Percentiles rank a stretch among this genome's conserved stretches.
Conservation (phyloP, 1,140 invertebrate species). For the Musca domestica region DNA sequence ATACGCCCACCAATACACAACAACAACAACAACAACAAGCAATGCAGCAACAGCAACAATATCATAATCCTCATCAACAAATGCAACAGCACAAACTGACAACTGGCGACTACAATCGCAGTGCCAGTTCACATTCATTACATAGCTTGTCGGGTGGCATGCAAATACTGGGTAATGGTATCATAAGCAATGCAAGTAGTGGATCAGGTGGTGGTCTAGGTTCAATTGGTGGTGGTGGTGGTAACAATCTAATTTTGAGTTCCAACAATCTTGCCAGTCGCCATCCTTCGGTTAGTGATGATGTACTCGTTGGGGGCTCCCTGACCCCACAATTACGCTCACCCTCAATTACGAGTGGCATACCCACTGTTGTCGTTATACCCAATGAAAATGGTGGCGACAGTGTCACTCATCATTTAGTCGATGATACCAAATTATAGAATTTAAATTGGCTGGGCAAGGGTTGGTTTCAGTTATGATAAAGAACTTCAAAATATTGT, state of each 20-base stretch:
- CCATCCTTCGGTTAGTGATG: slow-evolving; percentile 40
- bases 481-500: background rate
- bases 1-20: slow-evolving; percentile 7
- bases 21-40: slow-evolving; percentile 14
- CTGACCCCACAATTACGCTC: slow-evolving; percentile 20
- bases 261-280: slow-evolving; percentile 21
- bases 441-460: slow-evolving; percentile 25
- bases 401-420: slow-evolving; percentile 25
- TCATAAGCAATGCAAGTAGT: slow-evolving; percentile 30
- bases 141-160: slow-evolving; percentile 38
- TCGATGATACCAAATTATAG: slow-evolving; percentile 50
- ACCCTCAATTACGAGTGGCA: slow-evolving; percentile 5
- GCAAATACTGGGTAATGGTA: slow-evolving; percentile 28
- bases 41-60: slow-evolving; percentile 32
- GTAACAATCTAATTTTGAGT: background rate
- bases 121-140: slow-evolving; percentile 46
- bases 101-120: slow-evolving; percentile 40
- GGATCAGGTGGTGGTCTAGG: slow-evolving; percentile 20
- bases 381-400: slow-evolving; percentile 37
- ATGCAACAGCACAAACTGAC: slow-evolving; percentile 12
- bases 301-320: slow-evolving; percentile 35
- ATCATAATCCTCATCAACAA: slow-evolving; percentile 4
- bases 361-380: slow-evolving; percentile 49
- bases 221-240: slow-evolving; percentile 8
- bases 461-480: slow-evolving; percentile 27